Percentiles rank a stretch among this genome's conserved stretches.
Conservation (phyloP, 2,797 vertebrate species). For the Melanotaenia boesemani region DNA sequence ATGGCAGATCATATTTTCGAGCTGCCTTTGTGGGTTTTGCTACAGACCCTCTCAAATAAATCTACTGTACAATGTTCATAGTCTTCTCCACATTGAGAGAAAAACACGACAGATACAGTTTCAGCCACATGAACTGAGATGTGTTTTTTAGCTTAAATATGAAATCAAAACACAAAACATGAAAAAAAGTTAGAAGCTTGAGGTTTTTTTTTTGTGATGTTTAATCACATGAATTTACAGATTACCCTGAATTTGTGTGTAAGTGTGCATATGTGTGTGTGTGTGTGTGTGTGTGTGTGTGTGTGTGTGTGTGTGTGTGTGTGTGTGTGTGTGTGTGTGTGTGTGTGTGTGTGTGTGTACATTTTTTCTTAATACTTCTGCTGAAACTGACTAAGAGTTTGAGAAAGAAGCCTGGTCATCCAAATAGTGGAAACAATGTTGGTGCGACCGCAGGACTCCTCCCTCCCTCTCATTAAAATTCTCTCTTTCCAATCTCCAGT, state of each 20-base stretch:
- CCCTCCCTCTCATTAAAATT: conserved; percentile 69
- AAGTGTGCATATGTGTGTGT: neutral
- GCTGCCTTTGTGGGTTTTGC: conserved; percentile 22
- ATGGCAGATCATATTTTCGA: conserved; percentile 18
- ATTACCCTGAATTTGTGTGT: conserved; percentile 17
- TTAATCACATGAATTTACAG: conserved; percentile 24
- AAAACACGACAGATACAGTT: conserved; percentile 31
- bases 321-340: conserved; percentile 9
- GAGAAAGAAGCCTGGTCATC: conserved; percentile 72
- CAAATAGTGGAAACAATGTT: conserved; percentile 82
- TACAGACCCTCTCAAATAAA: conserved; percentile 15
- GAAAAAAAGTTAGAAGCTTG: conserved; percentile 11
- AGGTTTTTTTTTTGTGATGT: conserved; percentile 7
- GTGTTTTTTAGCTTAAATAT: conserved; percentile 12
- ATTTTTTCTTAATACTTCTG: conserved; percentile 58
- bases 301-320: neutral
- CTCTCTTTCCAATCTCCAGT: conserved; percentile 64
- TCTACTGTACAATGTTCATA: conserved; percentile 2
- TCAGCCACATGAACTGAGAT: conserved; percentile 15
- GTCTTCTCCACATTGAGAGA: conserved; percentile 16
- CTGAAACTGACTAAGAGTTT: conserved; percentile 57
- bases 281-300: conserved; percentile 29
- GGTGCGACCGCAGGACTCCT: conserved; percentile 66
- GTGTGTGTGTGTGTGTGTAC: conserved; percentile 25
- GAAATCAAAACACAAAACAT: conserved; percentile 21